A percentile compares a stretch with the other conserved stretches of the same genome.
phyloP scores from a whole-genome alignment of 2,888 invertebrate species.

The Apamea epomidion region DNA sequence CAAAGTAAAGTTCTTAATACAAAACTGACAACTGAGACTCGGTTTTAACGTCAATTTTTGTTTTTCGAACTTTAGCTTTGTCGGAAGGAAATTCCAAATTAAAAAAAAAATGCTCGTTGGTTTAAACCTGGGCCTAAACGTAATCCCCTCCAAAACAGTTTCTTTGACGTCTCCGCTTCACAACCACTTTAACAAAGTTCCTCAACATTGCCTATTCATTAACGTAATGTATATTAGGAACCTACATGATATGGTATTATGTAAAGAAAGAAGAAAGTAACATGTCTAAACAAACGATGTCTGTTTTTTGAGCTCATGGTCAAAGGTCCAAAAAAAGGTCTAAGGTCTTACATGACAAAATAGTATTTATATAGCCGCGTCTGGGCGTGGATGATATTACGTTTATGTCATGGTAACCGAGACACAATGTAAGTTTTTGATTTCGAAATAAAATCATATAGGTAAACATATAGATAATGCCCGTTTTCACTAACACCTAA shows the following conservation, averaged over 20 bases:
- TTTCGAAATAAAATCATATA: not conserved
- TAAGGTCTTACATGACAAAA: conserved; percentile 28
- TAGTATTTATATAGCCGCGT: conserved; percentile 27
- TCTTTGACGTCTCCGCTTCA: not conserved
- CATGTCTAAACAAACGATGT: conserved; percentile 17
- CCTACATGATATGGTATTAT: not conserved
- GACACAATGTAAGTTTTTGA: not conserved
- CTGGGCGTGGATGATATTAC: not conserved
- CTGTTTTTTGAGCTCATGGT: conserved; percentile 43
- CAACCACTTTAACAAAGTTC: not conserved
- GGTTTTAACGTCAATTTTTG: not conserved
- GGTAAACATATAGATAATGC: too few relatives aligned
- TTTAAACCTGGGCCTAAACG: too few relatives aligned
- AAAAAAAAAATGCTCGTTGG: too few relatives aligned
- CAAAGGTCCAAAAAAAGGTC: conserved; percentile 37
- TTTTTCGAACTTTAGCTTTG: too few relatives aligned
- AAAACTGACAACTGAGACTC: too few relatives aligned
- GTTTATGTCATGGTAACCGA: not conserved
- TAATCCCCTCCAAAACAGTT: not conserved
- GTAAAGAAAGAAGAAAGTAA: conserved; percentile 11
- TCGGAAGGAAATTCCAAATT: too few relatives aligned
- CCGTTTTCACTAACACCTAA: too few relatives aligned
- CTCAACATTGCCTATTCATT: conserved; percentile 6
- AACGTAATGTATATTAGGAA: not conserved
- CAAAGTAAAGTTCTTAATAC: too few relatives aligned